Evolutionary conservation across 2,888 invertebrate species (phyloP), one percentile per base, ranked within the genome.

Genomic region (Acrobasis repandana): DNA sequence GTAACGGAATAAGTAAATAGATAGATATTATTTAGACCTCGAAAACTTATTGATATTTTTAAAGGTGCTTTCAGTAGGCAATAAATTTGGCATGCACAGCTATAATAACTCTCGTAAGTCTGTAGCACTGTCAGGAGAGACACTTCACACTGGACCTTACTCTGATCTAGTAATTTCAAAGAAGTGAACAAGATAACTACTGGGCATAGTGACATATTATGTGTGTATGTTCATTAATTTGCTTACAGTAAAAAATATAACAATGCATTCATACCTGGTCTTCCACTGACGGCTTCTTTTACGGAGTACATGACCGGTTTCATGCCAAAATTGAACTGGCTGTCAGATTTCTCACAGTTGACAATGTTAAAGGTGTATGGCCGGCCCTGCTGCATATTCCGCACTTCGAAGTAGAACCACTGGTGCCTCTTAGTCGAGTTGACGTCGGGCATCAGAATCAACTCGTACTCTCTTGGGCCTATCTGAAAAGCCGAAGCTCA

Each of bases 371-470:
- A 97, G 49, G 95, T 93, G 81, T 97, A 97, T 0, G 94, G 93
- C 1, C 93, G 85, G 3, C 93, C 90, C 61, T 93, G 93, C 60
- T 95, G 93, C 95, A 96, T 97, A 81, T 96, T 95, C 48, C 94
- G 93, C n/a, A 97, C 95, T 88, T 97, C 95, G 79, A 97, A 97
- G 87, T 97, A 98, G 86, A 97, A 97, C 97, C 97, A 97, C 76
- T 97, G 97, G 78, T 96, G 96, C 67, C 97, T 95, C 63, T 94
- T 94, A 20, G 93, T 93, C 1, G 96, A 95, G 86, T 97, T 97
- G 51, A 97, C 95, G 79, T 97, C 97, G 0, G 97, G 96, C 83
- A 95, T 95, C 65, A 97, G 85, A 64, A 97, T 94, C 65, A 98
- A 89, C 79, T 97, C 97, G 82, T 97, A 97, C 77, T 97, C 97